phyloP scores from a whole-genome alignment of 2,888 invertebrate genomes.

The Rhagium mordax region DNA sequence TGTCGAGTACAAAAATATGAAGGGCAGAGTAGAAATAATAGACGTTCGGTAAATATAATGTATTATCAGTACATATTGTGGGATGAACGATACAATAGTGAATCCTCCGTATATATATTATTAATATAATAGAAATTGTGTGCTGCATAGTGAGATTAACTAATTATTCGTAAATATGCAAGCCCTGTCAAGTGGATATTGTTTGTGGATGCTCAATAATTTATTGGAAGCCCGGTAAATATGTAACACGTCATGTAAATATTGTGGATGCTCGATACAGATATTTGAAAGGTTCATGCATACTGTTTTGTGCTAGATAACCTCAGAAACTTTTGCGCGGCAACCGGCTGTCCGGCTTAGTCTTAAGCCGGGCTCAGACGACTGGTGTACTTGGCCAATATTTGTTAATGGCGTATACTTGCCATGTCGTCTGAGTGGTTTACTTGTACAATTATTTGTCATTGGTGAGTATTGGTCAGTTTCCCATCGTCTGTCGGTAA shows the following conservation, averaged over 20 bases:
- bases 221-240: background rate
- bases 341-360: background rate
- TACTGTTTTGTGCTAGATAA: background rate
- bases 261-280: too few species aligned
- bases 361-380: too few species aligned
- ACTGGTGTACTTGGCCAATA: too few species aligned
- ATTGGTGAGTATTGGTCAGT: too few species aligned
- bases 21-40: background rate
- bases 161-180: background rate
- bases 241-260: background rate
- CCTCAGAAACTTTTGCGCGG: background rate
- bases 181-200: background rate
- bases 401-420: too few species aligned
- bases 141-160: background rate
- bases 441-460: too few species aligned
- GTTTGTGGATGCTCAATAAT: background rate
- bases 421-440: too few species aligned
- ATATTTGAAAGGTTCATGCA: too few species aligned
- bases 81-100: background rate
- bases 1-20: background rate
- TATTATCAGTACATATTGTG: background rate
- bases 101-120: background rate
- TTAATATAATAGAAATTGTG: background rate
- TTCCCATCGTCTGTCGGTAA: too few species aligned
- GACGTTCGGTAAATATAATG: conserved; percentile 3